Evolutionary conservation across 2,888 invertebrate species (phyloP).

Genomic region (Eurytoma adleriae): DNA sequence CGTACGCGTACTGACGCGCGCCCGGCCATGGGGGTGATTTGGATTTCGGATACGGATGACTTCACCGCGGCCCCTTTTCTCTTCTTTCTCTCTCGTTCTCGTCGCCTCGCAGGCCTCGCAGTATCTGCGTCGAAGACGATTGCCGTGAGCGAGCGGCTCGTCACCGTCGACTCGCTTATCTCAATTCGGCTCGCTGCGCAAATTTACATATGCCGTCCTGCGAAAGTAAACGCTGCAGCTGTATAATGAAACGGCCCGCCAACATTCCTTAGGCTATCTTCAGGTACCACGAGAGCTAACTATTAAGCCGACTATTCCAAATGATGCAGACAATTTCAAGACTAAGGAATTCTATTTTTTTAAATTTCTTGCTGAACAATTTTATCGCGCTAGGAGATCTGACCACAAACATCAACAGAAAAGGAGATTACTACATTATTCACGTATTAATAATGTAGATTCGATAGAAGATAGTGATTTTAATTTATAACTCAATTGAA

Average conservation of each 20-base stretch:
- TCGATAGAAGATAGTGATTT: too few species aligned
- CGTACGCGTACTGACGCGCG: slow-evolving; percentile 33
- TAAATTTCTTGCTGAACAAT: too few species aligned
- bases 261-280: too few species aligned
- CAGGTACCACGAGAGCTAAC: too few species aligned
- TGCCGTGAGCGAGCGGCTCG: slow-evolving; percentile 68
- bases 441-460: too few species aligned
- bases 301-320: too few species aligned
- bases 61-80: slow-evolving; percentile 31
- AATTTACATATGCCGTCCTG: slow-evolving; percentile 65
- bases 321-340: too few species aligned
- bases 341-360: too few species aligned
- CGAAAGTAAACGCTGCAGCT: slow-evolving; percentile 54
- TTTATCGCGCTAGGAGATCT: too few species aligned
- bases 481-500: too few species aligned
- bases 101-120: background rate
- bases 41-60: slow-evolving; percentile 51
- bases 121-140: background rate
- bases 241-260: background rate
- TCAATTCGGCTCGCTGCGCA: slow-evolving; percentile 62
- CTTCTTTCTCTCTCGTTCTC: background rate
- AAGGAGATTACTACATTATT: too few species aligned
- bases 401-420: too few species aligned
- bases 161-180: slow-evolving; percentile 59
- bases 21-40: slow-evolving; percentile 48